Evolutionary conservation across 2,113 vertebrate genomes (phyloP).

Genomic region (Cinclus cinclus): DNA sequence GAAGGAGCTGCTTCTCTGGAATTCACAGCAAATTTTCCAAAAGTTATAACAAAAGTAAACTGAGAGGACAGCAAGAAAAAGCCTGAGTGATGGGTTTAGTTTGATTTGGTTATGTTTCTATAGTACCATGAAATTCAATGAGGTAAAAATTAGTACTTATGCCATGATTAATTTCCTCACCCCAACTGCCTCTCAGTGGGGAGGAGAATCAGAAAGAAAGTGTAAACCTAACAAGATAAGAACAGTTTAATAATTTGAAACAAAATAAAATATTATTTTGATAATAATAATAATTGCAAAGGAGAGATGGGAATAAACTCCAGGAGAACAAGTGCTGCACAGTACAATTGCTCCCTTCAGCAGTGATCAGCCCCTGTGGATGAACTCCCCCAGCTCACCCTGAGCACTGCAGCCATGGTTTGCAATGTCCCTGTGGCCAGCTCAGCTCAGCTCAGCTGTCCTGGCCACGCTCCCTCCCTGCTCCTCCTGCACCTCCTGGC

Average conservation of each 20-base stretch:
- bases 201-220: background rate
- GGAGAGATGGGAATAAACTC: background rate
- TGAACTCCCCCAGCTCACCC: background rate
- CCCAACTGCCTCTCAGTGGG: background rate
- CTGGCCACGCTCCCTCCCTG: background rate
- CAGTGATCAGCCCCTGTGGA: fast-evolving
- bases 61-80: background rate
- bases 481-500: background rate
- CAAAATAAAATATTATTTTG: background rate
- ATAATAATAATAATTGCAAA: background rate
- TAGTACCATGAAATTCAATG: background rate
- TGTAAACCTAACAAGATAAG: background rate
- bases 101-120: background rate
- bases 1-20: background rate
- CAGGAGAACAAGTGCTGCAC: background rate
- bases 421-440: background rate
- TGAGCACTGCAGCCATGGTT: background rate
- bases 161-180: background rate
- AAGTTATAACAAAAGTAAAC: background rate
- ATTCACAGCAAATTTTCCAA: background rate
- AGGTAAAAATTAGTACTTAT: background rate
- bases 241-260: background rate
- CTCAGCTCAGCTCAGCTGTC: background rate
- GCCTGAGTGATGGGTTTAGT: background rate
- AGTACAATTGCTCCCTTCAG: background rate